Conservation (phyloP, 2,113 vertebrate species). For the Morone saxatilis region DNA sequence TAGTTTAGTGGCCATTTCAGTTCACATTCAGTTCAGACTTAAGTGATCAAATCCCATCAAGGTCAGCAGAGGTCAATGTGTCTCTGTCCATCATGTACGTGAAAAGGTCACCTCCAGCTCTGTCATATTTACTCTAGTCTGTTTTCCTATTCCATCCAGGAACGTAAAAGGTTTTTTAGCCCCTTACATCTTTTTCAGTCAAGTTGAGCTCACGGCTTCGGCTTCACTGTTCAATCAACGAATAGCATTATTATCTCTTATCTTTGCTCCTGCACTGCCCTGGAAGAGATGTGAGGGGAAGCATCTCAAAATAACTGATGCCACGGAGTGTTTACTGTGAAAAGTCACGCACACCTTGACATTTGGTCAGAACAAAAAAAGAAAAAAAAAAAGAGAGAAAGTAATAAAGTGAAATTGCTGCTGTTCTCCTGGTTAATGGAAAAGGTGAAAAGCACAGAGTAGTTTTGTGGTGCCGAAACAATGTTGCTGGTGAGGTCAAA, state of each 20-base stretch:
- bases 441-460: slow-evolving; percentile 62
- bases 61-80: neutral
- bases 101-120: slow-evolving; percentile 44
- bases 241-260: slow-evolving; percentile 57
- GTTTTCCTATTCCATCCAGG: slow-evolving; percentile 6
- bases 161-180: slow-evolving; percentile 15
- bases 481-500: slow-evolving; percentile 66
- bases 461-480: slow-evolving; percentile 37
- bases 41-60: neutral
- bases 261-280: slow-evolving; percentile 51
- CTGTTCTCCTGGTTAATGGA: slow-evolving; percentile 59
- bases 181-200: slow-evolving; percentile 4
- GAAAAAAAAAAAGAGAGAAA: slow-evolving; percentile 16
- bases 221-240: slow-evolving; percentile 53
- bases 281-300: slow-evolving; percentile 56
- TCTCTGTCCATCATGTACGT: neutral
- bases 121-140: slow-evolving; percentile 9
- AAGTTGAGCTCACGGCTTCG: slow-evolving; percentile 14
- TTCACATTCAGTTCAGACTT: neutral
- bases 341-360: slow-evolving; percentile 67
- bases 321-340: slow-evolving; percentile 51
- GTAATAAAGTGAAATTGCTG: slow-evolving; percentile 68
- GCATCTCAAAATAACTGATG: slow-evolving; percentile 49
- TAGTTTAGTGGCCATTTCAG: neutral
- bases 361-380: slow-evolving; percentile 64